Base-by-base conservation (phyloP, 1,140 invertebrate genomes). In the Platorchestia sp. region DNA sequence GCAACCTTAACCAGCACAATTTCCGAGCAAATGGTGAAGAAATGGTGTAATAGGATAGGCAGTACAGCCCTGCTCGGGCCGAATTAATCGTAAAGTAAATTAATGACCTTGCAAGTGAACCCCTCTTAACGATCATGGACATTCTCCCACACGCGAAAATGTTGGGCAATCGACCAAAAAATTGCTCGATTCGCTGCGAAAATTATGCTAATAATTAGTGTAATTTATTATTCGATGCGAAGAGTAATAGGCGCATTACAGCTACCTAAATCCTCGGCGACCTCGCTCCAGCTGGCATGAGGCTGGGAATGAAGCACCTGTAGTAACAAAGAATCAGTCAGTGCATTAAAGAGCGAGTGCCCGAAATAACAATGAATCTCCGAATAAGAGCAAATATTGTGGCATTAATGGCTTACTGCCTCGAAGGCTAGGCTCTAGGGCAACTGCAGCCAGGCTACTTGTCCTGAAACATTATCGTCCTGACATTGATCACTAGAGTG, bases 61-160 rank as follows among this genome's bases (percentile, higher is more conserved):
- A 90, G 41, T 42, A 45, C 87, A 90, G 87, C 41, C 0, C 87
- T 42, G 87, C 87, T 90, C 44, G 27, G 41, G 10, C 41, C 14
- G 87, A 45, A 42, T 90, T 90, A 90, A 42, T 44, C 87, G 41
- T 90, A 90, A 90, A 90, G 44, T 90, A 45, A 90, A 90, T 90
- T 43, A 90, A 43, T 90, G 59, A 75, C 27, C 27, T 10, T 75
- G 27, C 59, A 36, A 75, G 59, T 27, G 59, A 75, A 75, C 59
- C 27, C 14, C 14, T 27, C 59, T 14, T 75, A 75, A 75, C 59
- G 59, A 75, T 75, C 59, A 36, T 36, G 59, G 59, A 75, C 59
- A 75, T 36, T 22, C 59, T 75, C 59, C 59, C 10, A 75, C 59
- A 75, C 59, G 59, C 59, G 36, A 75, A 36, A 75, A 75, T 75